Conservation (phyloP, 2,113 vertebrate species). For the Ochotona curzoniae region DNA sequence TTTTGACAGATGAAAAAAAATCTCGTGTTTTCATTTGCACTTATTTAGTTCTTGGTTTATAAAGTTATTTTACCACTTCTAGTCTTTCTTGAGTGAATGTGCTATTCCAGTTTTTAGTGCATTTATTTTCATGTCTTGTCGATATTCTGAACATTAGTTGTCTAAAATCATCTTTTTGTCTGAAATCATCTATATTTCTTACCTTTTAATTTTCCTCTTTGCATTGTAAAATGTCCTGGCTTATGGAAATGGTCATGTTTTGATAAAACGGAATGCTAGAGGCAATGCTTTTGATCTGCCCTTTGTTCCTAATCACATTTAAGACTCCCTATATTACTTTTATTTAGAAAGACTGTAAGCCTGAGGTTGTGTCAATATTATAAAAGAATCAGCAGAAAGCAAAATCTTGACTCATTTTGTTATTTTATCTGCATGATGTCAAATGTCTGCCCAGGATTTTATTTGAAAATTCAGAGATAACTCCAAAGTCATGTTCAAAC, state of each 20-base stretch:
- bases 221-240: not conserved
- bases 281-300: constrained; percentile 2
- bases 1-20: not conserved
- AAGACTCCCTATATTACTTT: constrained; percentile 4
- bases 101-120: constrained; percentile 9
- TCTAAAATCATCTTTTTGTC: constrained; percentile 8
- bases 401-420: not conserved
- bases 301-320: constrained; percentile 32
- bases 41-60: constrained; percentile 47
- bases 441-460: constrained; percentile 25
- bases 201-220: constrained; percentile 26
- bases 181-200: not conserved
- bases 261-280: constrained; percentile 45
- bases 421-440: constrained; percentile 5
- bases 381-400: not conserved
- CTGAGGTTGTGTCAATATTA: not conserved
- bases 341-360: constrained; percentile 20
- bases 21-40: constrained; percentile 18
- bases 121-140: constrained; percentile 44
- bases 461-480: constrained; percentile 4
- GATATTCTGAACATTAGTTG: not conserved
- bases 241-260: constrained; percentile 30
- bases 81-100: constrained; percentile 38
- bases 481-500: not conserved
- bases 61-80: constrained; percentile 11